Conservation (phyloP, 23 tunicate genomes). For the Halocynthia roretzi region DNA sequence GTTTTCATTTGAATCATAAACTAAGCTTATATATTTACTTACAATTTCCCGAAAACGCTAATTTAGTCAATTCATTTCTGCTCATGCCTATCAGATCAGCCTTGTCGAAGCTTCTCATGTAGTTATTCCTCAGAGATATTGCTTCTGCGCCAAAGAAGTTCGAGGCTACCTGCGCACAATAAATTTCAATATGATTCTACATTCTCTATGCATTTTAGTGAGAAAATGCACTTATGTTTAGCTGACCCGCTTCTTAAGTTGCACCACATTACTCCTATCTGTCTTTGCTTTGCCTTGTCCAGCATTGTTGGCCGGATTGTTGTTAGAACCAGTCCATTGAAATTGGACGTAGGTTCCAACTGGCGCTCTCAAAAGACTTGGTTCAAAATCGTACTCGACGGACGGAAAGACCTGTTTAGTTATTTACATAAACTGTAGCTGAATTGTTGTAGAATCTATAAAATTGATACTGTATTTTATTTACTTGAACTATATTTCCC, state of each 20-base stretch:
- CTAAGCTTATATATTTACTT: too few relatives aligned
- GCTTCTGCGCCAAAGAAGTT: too few relatives aligned
- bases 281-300: constrained; percentile 64
- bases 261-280: constrained; percentile 57
- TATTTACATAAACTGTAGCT: neutral
- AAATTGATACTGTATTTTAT: neutral
- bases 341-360: constrained; percentile 29
- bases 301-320: constrained; percentile 58
- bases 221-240: too few relatives aligned
- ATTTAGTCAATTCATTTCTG: too few relatives aligned
- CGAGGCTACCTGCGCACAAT: too few relatives aligned
- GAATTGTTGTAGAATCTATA: neutral
- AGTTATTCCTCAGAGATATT: too few relatives aligned
- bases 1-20: too few relatives aligned
- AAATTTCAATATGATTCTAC: too few relatives aligned
- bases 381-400: constrained; percentile 67
- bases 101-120: too few relatives aligned
- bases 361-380: constrained; percentile 19
- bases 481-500: constrained; percentile 81
- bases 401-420: constrained; percentile 51
- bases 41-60: too few relatives aligned
- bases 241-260: constrained; percentile 42
- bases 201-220: too few relatives aligned
- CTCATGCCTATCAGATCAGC: too few relatives aligned
- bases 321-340: constrained; percentile 87